Evolutionary conservation across 2,888 invertebrate genomes (phyloP), one percentile per base, ranked within the genome.

Genomic region (Erannis defoliaria): DNA sequence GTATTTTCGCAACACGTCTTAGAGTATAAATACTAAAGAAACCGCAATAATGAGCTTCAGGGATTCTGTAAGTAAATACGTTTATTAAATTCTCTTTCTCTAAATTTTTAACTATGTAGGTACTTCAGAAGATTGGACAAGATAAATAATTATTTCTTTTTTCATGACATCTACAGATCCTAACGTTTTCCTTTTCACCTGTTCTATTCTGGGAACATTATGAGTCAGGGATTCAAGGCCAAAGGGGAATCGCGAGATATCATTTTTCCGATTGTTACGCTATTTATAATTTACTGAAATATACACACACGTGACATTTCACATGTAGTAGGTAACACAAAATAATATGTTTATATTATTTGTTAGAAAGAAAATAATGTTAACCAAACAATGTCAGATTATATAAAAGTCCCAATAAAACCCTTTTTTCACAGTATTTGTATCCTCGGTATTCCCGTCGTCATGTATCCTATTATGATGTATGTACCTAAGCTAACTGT

Each of bases 141-240:
- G n/a, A n/a, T n/a, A n/a, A n/a, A n/a, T n/a, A n/a, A n/a, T n/a
- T n/a, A n/a, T n/a, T n/a, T 6, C 43, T 26, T 14, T 3, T n/a
- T 55, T 77, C 80, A 79, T 81, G 82, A 76, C 16, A 10, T 45
- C 8, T n/a, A 19, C 5, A 31, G 12, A 33, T 16, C 31, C 29
- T 46, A 31, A 29, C 12, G 12, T 19, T 31, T 33, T 19, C 19
- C 10, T 31, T 63, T 68, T 68, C 57, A 68, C 71, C 69, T 71
- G 73, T 72, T 81, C 88, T 90, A 89, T 89, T 87, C 86, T 76
- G 77, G 77, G 61, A 71, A 61, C 67, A 21, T 31, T 78, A 80
- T 80, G 84, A 85, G 77, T 88, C 85, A 85, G 74, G 60, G 69
- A 71, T 74, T 83, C 89, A 90, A 90, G 90, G 90, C 84, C 86